Percentiles rank a stretch among this genome's conserved stretches.
phyloP scores from a whole-genome alignment of 2,113 vertebrate species.

The Rattus rattus region DNA sequence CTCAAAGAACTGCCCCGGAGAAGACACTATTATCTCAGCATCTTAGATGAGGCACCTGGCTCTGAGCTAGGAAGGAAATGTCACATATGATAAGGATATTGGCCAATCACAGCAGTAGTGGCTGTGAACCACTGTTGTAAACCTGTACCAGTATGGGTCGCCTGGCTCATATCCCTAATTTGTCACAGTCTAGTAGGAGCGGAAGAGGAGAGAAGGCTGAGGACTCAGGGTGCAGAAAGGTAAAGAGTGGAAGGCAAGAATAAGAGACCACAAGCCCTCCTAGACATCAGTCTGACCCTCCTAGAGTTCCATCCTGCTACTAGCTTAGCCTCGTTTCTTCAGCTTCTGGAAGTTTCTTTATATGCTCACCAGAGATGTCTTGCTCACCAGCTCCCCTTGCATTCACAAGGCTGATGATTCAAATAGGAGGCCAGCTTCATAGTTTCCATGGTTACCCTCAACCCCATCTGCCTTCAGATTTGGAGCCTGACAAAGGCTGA shows the following conservation, averaged over 20 bases:
- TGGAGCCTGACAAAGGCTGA: not conserved
- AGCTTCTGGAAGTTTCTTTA: not conserved
- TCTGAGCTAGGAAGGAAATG: not conserved
- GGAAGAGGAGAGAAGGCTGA: not conserved
- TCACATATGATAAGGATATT: not conserved
- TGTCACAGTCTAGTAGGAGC: not conserved
- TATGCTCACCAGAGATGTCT: not conserved
- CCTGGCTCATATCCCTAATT: not conserved
- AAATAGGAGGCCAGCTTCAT: not conserved
- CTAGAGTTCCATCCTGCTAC: not conserved
- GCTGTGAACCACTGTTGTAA: not conserved
- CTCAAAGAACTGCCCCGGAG: rapidly evolving
- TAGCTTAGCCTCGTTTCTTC: not conserved
- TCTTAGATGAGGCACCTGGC: not conserved
- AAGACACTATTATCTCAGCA: not conserved
- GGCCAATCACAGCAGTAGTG: not conserved
- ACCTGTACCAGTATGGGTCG: not conserved
- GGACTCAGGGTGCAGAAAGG: not conserved
- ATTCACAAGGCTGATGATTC: not conserved
- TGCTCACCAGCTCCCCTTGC: not conserved
- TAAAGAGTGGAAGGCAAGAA: not conserved
- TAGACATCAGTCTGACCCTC: not conserved
- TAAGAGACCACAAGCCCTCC: not conserved
- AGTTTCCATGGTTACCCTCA: not conserved
- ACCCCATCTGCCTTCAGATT: not conserved